These are phyloP conservation scores for Cataglyphis altisquamis DNA, from an alignment of 2,888 invertebrate species.

Conservation along the genomic window DNA sequence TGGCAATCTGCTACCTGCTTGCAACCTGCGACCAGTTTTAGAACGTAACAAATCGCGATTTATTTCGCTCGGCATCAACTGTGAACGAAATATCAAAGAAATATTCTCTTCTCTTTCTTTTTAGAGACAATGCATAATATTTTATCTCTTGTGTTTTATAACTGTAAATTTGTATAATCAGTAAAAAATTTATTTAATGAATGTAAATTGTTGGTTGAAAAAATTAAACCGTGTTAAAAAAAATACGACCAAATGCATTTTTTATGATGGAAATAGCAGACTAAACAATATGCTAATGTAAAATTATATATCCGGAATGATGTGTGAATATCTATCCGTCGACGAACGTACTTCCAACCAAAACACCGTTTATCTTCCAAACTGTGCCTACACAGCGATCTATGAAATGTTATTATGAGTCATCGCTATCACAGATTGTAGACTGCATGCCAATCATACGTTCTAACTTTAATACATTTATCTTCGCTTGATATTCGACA, in stretches of 20 bases:
- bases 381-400: slow-evolving; percentile 21
- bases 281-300: background rate
- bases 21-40: slow-evolving; percentile 47
- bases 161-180: background rate
- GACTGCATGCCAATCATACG: slow-evolving; percentile 52
- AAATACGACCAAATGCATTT: background rate
- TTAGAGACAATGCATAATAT: background rate
- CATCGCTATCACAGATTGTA: slow-evolving; percentile 38
- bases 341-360: background rate
- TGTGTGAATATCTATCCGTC: background rate
- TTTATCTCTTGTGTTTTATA: background rate
- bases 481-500: slow-evolving; percentile 41
- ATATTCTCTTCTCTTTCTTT: background rate
- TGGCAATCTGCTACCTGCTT: slow-evolving; percentile 62
- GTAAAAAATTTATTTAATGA: background rate
- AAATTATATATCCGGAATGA: background rate
- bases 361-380: slow-evolving; percentile 44
- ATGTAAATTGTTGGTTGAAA: background rate
- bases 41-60: slow-evolving; percentile 41
- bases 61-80: slow-evolving; percentile 29
- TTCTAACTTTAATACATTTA: slow-evolving; percentile 33
- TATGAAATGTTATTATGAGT: slow-evolving; percentile 53
- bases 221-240: background rate
- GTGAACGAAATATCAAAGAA: slow-evolving; percentile 15
- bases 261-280: background rate